Evolutionary conservation across 1,140 invertebrate species (phyloP).

Genomic region (Luehdorfia chinensis): DNA sequence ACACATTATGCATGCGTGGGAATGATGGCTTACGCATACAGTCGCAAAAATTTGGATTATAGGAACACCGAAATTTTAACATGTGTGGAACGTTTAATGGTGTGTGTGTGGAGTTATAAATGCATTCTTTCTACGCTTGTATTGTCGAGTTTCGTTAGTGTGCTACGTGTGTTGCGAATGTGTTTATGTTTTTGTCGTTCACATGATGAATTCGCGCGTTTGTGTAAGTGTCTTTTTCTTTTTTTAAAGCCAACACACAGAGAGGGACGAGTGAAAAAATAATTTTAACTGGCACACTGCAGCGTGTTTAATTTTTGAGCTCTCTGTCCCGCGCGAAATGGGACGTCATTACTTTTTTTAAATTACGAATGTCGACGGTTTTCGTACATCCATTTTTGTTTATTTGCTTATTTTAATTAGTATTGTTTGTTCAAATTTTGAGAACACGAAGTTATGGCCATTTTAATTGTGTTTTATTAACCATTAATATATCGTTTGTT

Average conservation of each 20-base stretch:
- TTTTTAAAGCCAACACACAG: slow-evolving; percentile 60
- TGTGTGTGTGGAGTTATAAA: slow-evolving; percentile 36
- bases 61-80: slow-evolving; percentile 68
- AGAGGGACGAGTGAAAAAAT: slow-evolving; percentile 69
- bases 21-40: slow-evolving; percentile 51
- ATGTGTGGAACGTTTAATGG: slow-evolving; percentile 20
- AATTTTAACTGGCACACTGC: slow-evolving; percentile 74
- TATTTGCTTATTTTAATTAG: slow-evolving; percentile 62
- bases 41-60: slow-evolving; percentile 62
- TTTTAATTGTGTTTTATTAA: slow-evolving; percentile 5
- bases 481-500: too few relatives aligned
- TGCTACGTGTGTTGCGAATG: slow-evolving; percentile 34
- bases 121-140: slow-evolving; percentile 58
- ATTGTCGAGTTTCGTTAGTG: slow-evolving; percentile 33
- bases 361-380: slow-evolving; percentile 66
- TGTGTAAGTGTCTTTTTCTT: slow-evolving; percentile 66
- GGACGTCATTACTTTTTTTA: slow-evolving; percentile 75
- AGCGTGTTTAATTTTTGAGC: slow-evolving; percentile 73
- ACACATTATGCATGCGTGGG: slow-evolving; percentile 61
- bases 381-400: slow-evolving; percentile 46
- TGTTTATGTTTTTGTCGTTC: slow-evolving; percentile 60
- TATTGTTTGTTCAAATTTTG: slow-evolving; percentile 56
- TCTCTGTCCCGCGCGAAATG: slow-evolving; percentile 69
- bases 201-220: slow-evolving; percentile 67
- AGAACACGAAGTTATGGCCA: neutral